Conservation (phyloP, 1,140 invertebrate species). For the Drosophila grimshawi region DNA sequence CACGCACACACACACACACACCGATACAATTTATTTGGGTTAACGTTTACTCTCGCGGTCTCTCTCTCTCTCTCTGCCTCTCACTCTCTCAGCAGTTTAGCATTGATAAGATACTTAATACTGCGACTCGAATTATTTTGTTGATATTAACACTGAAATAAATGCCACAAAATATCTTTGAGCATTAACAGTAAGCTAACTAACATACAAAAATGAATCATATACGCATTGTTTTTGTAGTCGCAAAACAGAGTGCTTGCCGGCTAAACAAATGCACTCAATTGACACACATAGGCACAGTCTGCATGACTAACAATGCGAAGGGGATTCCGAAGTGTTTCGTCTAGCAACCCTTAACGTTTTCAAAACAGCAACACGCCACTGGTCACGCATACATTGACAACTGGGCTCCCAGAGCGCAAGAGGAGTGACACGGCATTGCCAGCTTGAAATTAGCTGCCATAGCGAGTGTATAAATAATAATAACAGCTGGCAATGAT, state of each 20-base stretch:
- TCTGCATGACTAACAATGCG: neutral
- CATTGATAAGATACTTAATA: conserved; percentile 18
- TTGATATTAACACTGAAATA: neutral
- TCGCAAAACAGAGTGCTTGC: conserved; percentile 33
- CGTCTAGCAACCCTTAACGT: conserved; percentile 5
- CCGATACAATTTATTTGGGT: conserved; percentile 28
- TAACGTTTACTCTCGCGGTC: conserved; percentile 20
- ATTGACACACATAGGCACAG: conserved; percentile 20
- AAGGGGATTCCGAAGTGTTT: conserved; percentile 8
- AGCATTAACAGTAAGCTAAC: neutral
- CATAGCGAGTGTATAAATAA: conserved; percentile 21
- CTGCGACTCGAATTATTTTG: neutral
- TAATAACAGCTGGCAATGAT: conserved; percentile 37
- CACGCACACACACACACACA: conserved; percentile 3
- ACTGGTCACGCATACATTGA: conserved; percentile 38
- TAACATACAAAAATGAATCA: neutral
- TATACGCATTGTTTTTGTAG: conserved; percentile 24
- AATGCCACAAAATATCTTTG: neutral
- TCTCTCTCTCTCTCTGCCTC: conserved; percentile 11
- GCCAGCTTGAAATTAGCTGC: conserved; percentile 29
- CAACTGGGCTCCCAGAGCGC: conserved; percentile 6
- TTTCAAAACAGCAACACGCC: conserved; percentile 9
- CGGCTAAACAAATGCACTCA: conserved; percentile 31
- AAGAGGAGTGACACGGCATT: conserved; percentile 25
- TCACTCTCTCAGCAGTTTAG: conserved; percentile 12